Evolutionary conservation across 2,797 vertebrate genomes (phyloP), one percentile per base, ranked within the genome.

Genomic region (Prionace glauca): DNA sequence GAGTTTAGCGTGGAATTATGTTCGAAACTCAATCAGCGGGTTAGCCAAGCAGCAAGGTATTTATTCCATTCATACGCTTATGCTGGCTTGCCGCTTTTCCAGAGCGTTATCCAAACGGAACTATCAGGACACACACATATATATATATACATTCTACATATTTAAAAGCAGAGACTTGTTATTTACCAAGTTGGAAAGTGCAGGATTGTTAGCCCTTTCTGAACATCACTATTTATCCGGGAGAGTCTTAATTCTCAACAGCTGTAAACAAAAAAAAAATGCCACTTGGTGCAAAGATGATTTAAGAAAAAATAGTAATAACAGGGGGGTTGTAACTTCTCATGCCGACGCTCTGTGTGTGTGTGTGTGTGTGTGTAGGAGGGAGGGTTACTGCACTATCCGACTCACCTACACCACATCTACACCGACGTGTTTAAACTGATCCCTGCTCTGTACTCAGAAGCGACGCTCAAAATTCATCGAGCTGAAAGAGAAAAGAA

Each of bases 161-260:
- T 5, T 56, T 56, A 56, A 56, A 56, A 56, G 26, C 12, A 5
- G 20, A 26, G 41, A 62, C 95, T 62, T 50, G 20, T 29, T 41
- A 60, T n/a, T n/a, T 45, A 12, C n/a, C 45, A 62, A 86, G 96
- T 96, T 96, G 96, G 97, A 92, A 96, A 96, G 96, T 95, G 95
- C 96, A 84, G 60, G 96, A 96, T 92, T 96, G 96, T 96, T 96
- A 97, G 96, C 95, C 96, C 96, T 95, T 96, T 3, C 95, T 96
- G 96, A 96, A 12, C 32, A 77, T 3, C 29, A 1, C 11, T 77
- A 14, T 10, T n/a, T n/a, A 77, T n/a, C 32, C 1, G 72, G 72
- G 26, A 11, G 2, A 32, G 8, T 32, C 74, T 3, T n/a, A 32
- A 2, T 32, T n/a, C 32, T 77, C 20, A 77, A n/a, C 74, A n/a